Conservation (phyloP, 2,113 vertebrate genomes). For the Periophthalmodon schlosseri region DNA sequence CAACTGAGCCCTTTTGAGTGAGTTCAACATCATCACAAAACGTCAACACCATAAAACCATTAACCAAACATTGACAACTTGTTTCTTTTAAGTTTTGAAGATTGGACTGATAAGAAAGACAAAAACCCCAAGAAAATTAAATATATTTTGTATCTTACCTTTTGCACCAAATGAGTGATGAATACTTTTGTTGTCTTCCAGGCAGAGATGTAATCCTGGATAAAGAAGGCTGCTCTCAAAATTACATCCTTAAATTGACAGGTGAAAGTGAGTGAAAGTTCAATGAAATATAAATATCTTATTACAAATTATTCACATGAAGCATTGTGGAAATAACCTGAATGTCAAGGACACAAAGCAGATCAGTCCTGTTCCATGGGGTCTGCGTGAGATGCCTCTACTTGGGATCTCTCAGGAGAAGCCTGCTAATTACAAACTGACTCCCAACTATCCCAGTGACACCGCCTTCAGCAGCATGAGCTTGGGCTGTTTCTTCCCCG, state of each 20-base stretch:
- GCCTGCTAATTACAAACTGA: slow-evolving; percentile 70
- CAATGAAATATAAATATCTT: not conserved
- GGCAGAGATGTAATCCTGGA: slow-evolving; percentile 5
- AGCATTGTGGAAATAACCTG: slow-evolving; percentile 3
- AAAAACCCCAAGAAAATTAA: not conserved
- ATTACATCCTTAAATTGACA: slow-evolving; percentile 25
- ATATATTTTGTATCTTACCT: not conserved
- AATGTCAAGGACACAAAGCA: slow-evolving; percentile 13
- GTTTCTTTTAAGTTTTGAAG: not conserved
- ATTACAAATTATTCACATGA: slow-evolving; percentile 5
- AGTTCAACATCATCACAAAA: slow-evolving; percentile 32
- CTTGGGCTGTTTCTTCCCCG: slow-evolving; percentile 43
- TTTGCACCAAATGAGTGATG: slow-evolving; percentile 15
- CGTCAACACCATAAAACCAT: slow-evolving; percentile 57
- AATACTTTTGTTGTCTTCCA: slow-evolving; percentile 1
- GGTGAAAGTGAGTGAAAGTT: not conserved
- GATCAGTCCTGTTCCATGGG: slow-evolving; percentile 20
- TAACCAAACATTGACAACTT: slow-evolving; percentile 27
- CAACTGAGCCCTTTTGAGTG: slow-evolving; percentile 41
- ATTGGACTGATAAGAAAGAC: not conserved
- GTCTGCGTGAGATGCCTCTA: slow-evolving; percentile 18
- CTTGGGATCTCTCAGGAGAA: slow-evolving; percentile 48
- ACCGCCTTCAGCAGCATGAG: slow-evolving; percentile 44
- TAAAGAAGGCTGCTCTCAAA: not conserved
- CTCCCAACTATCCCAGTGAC: slow-evolving; percentile 33